phyloP scores from a whole-genome alignment of 2,888 invertebrate species.

The Cheilosia scutellata region DNA sequence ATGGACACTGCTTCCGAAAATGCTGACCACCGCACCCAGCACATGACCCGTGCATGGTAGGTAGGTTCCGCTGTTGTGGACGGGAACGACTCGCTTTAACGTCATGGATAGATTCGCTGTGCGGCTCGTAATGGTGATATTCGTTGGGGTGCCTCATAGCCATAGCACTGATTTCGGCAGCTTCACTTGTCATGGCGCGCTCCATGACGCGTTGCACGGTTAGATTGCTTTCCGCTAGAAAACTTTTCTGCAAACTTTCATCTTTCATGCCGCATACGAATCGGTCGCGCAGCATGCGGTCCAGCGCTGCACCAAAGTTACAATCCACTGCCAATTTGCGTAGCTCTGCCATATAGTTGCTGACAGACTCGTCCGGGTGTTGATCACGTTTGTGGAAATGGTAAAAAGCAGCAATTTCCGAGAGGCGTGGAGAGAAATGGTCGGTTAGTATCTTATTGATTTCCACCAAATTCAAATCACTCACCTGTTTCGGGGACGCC shows the following conservation, averaged over 20 bases:
- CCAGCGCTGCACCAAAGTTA: conserved; percentile 55
- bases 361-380: conserved; percentile 24
- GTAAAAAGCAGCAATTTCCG: conserved; percentile 32
- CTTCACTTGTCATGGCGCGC: conserved; percentile 42
- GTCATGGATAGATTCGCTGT: conserved; percentile 24
- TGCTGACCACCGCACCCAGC: conserved; percentile 35
- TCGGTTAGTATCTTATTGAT: conserved; percentile 54
- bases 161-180: conserved; percentile 31
- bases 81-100: conserved; percentile 7
- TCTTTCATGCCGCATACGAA: conserved; percentile 68
- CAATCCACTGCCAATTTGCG: conserved; percentile 55
- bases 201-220: conserved; percentile 56
- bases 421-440: conserved; percentile 27
- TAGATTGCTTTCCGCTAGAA: conserved; percentile 49
- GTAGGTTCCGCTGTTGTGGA: not conserved
- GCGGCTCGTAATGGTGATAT: conserved; percentile 12
- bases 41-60: conserved; percentile 14
- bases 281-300: conserved; percentile 67
- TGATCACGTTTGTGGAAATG: conserved; percentile 41
- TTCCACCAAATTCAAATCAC: conserved; percentile 52
- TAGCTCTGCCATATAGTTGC: conserved; percentile 51
- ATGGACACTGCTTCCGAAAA: conserved; percentile 17
- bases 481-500: conserved; percentile 62
- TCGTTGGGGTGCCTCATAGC: conserved; percentile 2
- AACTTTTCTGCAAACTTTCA: conserved; percentile 52